Conservation (phyloP, 2,888 invertebrate genomes). For the Mesorhabditis spiculigera region DNA sequence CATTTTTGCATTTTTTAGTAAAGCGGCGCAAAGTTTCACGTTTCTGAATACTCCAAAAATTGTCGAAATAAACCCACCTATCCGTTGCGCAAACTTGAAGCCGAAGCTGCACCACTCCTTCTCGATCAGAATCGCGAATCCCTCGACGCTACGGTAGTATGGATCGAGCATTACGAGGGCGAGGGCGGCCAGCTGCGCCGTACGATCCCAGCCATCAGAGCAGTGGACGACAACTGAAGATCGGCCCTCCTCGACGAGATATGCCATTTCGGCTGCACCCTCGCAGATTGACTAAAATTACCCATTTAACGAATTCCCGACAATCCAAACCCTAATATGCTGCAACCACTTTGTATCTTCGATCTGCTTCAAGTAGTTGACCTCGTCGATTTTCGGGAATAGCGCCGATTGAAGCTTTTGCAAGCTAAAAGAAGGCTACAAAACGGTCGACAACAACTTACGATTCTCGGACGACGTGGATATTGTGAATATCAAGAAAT, state of each 20-base stretch:
- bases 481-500: conserved; percentile 96
- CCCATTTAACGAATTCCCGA: neutral
- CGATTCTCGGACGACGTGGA: conserved; percentile 96
- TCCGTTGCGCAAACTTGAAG: conserved; percentile 84
- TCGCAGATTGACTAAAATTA: conserved; percentile 74
- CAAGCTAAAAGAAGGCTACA: conserved; percentile 64
- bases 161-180: conserved; percentile 95
- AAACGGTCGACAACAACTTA: conserved; percentile 15
- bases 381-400: conserved; percentile 90
- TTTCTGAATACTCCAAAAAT: no score
- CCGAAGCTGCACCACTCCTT: conserved; percentile 72
- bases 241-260: conserved; percentile 93
- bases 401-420: conserved; percentile 90
- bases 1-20: no score
- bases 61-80: no score
- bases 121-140: conserved; percentile 81
- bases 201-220: conserved; percentile 96
- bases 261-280: conserved; percentile 88
- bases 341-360: conserved; percentile 96
- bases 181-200: conserved; percentile 86
- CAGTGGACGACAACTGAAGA: conserved; percentile 94
- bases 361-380: conserved; percentile 81
- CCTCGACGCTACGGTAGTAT: conserved; percentile 88
- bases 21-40: no score
- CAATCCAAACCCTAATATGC: conserved; percentile 73